Percentiles rank a stretch among this genome's conserved stretches.
Conservation (phyloP, 2,888 invertebrate species). For the Metellina segmentata region DNA sequence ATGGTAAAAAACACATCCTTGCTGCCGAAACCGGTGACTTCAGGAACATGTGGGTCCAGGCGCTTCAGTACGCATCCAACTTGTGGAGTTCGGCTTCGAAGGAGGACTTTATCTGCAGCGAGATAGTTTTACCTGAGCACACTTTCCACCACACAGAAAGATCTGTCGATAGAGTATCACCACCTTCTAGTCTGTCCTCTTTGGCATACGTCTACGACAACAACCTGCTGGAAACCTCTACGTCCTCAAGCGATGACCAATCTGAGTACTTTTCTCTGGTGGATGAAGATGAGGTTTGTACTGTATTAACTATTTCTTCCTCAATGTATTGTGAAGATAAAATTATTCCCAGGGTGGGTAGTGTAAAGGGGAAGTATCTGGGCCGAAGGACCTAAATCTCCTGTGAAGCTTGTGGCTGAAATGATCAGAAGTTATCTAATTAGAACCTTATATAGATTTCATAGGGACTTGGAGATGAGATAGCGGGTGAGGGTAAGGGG, state of each 20-base stretch:
- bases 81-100: conserved; percentile 67
- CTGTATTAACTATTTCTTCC: too few species aligned
- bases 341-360: too few species aligned
- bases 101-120: conserved; percentile 60
- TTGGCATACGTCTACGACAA: neutral
- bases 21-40: conserved; percentile 95
- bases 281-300: conserved; percentile 65
- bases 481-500: too few species aligned
- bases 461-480: too few species aligned
- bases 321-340: neutral
- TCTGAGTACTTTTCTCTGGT: conserved; percentile 73
- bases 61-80: conserved; percentile 87
- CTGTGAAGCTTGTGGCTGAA: too few species aligned
- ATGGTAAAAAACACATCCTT: conserved; percentile 88
- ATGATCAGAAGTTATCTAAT: too few species aligned
- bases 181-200: conserved; percentile 62
- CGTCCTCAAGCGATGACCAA: conserved; percentile 69
- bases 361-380: too few species aligned
- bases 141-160: conserved; percentile 39
- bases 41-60: conserved; percentile 94
- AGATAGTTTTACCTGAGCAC: conserved; percentile 64
- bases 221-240: conserved; percentile 10
- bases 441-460: too few species aligned
- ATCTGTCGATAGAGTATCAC: conserved; percentile 10
- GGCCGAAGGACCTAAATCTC: too few species aligned